These are phyloP conservation scores for Ophiodon elongatus DNA, from an alignment of 2,113 vertebrate species.

Conservation along the genomic window DNA sequence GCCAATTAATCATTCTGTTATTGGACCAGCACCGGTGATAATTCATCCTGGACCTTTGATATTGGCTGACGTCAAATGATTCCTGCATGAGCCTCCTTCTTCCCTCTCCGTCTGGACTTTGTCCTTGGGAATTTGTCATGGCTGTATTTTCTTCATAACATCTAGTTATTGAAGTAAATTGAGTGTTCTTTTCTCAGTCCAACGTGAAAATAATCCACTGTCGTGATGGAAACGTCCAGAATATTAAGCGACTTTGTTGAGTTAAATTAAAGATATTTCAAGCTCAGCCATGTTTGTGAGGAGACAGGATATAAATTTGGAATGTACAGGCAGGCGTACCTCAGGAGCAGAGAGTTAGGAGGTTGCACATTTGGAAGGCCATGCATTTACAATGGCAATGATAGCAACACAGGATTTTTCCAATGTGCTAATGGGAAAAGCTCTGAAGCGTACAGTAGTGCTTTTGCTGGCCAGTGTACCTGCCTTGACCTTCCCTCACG, in stretches of 20 bases:
- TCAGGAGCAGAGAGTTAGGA: conserved; percentile 24
- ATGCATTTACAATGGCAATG: conserved; percentile 49
- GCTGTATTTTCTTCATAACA: conserved; percentile 42
- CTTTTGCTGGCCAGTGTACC: conserved; percentile 29
- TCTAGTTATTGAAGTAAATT: conserved; percentile 43
- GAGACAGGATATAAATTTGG: conserved; percentile 58
- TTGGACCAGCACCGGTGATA: conserved; percentile 73
- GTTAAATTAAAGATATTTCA: conserved; percentile 52
- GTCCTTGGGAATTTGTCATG: conserved; percentile 45
- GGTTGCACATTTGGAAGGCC: conserved; percentile 31
- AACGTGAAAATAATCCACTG: conserved; percentile 29
- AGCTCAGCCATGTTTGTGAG: conserved; percentile 50
- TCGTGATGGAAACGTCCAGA: conserved; percentile 12
- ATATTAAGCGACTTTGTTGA: conserved; percentile 66
- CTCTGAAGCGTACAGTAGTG: conserved; percentile 47
- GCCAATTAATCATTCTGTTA: conserved; percentile 82
- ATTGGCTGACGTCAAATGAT: conserved; percentile 50
- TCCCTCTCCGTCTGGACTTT: conserved; percentile 38
- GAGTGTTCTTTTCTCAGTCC: conserved; percentile 31
- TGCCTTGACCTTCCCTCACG: conserved; percentile 34
- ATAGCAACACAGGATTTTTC: conserved; percentile 35
- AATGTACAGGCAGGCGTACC: conserved; percentile 24
- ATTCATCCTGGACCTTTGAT: conserved; percentile 79
- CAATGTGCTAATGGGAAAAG: conserved; percentile 57
- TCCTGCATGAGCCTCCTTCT: conserved; percentile 39